Base-by-base conservation (phyloP, 2,888 invertebrate genomes). In the Chouioia cunea region DNA sequence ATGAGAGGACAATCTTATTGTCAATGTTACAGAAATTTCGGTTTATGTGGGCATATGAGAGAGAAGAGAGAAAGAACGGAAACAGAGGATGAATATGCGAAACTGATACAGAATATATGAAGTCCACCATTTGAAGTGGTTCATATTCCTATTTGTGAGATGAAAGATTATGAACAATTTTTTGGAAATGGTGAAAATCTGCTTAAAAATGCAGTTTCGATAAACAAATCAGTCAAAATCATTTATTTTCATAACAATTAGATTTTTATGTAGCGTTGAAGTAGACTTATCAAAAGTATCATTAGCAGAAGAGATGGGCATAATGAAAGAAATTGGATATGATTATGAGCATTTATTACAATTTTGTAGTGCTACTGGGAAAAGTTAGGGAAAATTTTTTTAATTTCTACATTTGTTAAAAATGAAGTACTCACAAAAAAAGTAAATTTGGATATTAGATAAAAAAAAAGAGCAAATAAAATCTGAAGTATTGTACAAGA, bases 1-100 rank as follows among this genome's bases (percentile, higher is more conserved):
- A 67, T 74, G 6, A 62, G 73, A 53, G 76, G 74, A 12, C 74
- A 76, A 36, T 71, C 69, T 15, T 74, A 73, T 48, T 74, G 74
- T 20, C 53, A 64, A 46, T 74, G 74, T 44, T 73, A 76, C 53
- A 56, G 54, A 59, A 76, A 76, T 65, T 74, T 74, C 36, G 71
- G 69, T 3, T 48, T 48, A 2, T 74, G 74, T 44, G 71, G 69
- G 1, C 14, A 57, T 15, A 73, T 66, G 53, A 73, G 65, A 20
- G 72, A 70, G 16, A 47, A 15, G 18, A 22, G 50, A 10, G 73
- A 75, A 54, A 53, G n/a, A 54, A 67, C 71, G 4, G 73, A 75
- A 54, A 73, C 71, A 1, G 22, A 15, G 54, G 54, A 66, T 15
- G 67, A 72, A 14, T 74, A 74, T 44, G 54, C 66, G 4, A 47